Base-by-base conservation (phyloP, 2,888 invertebrate species). In the Eupithecia dodoneata region DNA sequence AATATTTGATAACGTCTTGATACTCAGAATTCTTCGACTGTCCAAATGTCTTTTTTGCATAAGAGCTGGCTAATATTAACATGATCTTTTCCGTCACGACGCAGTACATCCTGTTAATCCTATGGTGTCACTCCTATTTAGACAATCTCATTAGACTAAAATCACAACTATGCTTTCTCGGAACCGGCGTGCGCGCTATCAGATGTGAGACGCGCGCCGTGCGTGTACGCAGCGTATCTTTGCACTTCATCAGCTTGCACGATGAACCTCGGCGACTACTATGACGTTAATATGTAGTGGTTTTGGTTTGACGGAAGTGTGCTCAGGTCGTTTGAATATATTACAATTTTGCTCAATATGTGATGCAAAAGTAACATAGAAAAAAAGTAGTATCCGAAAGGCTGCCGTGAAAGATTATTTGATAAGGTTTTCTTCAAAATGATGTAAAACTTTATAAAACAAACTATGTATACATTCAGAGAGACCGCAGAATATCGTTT, bases 401-500 rank as follows among this genome's bases (percentile, higher is more conserved):
- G 7, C 18, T 30, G 18, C 2, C 63, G 9, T 30, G 30, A 63
- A 10, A 30, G 10, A 63, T 63, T 63, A 18, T 10, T 18, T 2
- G 18, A 10, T 59, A 6, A 3, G 52, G 10, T 47, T 15, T 52
- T 55, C n/a, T 55, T 72, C 30, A 6, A n/a, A 52, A 15, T 67
- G 18, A 45, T 41, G 10, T 7, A 55, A 12, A 30, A 47, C 7
- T 7, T 45, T 42, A 67, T 30, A 47, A 71, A 73, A 71, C 71
- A 67, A 73, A 73, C 55, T 18, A n/a, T n/a, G n/a, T n/a, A n/a
- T n/a, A n/a, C n/a, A n/a, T 79, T 78, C 76, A 76, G 75, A 67
- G 75, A 63, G 85, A 85, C 85, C 86, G 85, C 87, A 88, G 87
- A 84, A 87, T 92, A 92, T 93, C 90, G 85, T 85, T 90, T 63